Base-by-base conservation (phyloP, 2,113 vertebrate genomes). In the Sturnus vulgaris region DNA sequence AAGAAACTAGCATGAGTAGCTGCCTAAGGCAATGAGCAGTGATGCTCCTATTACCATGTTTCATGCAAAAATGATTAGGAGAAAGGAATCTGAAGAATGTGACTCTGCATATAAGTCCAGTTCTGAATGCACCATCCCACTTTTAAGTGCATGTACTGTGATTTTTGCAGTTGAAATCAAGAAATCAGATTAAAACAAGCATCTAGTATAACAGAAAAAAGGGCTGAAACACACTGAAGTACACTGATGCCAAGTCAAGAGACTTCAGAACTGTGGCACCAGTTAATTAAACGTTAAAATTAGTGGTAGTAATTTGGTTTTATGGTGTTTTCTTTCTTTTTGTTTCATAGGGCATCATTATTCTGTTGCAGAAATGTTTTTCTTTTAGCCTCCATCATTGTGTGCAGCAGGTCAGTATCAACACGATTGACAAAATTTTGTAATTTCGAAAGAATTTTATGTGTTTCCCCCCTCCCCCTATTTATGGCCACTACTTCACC, bases 401-500 rank as follows among this genome's bases (percentile, higher is more conserved):
- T 23, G 37, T 42, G 40, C 12, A 13, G 44, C 16, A 64, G 7
- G 8, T 27, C 52, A 61, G 33, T 40, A 50, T 70, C 61, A 73
- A 59, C 7, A 44, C 25, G 20, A 31, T 1, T 82, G 61, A 69
- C 16, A 69, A 91, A 40, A 82, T 33, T 86, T 70, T 5, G 22
- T 23, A 5, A 66, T 61, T 72, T 77, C 5, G 20, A 28, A 20
- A 10, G 11, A 5, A 0, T 1, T 39, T 64, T 72, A 47, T 47
- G 31, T 44, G 1, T 39, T 39, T 1, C 2, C 9, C 35, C 6
- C 19, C 7, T 4, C 11, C 10, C 22, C 9, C 3, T 7, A 2
- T 55, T 70, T 71, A 76, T 53, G 37, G 37, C 37, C n/a, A 24
- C 35, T 68, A 5, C 15, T 77, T 73, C 27, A 42, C 50, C n/a